Base-by-base conservation (phyloP, 2,113 vertebrate species). In the Cebidichthys violaceus region DNA sequence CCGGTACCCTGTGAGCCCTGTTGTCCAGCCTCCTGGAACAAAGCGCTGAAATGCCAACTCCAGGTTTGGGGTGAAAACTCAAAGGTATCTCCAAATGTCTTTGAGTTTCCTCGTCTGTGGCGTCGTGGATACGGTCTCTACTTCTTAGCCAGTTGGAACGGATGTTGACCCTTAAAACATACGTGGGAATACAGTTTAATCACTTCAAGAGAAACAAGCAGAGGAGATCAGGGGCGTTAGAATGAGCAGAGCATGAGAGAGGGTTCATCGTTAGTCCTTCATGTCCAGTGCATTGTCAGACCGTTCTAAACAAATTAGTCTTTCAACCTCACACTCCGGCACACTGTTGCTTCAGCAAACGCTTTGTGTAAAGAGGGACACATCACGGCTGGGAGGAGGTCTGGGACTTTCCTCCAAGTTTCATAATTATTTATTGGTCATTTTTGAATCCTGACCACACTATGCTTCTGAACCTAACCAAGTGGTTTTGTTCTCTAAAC, bases 141-240 rank as follows among this genome's bases (percentile, higher is more conserved):
- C 93, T 95, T 95, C 92, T 94, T 96, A 55, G 95, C 95, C 90
- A 96, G 92, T 76, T 95, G 95, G 90, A 96, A 96, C 90, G 95
- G 95, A 93, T 95, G 94, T 87, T 96, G 95, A 84, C 94, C 95
- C 95, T 96, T 94, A 74, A 84, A 92, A 90, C 75, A 93, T 50
- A 91, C 18, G 62, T 39, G 20, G 79, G 35, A 74, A 75, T 33
- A 71, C 27, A 86, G 15, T 37, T 87, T 45, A 50, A 73, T 75
- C 54, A 79, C 7, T 43, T 79, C 18, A 60, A 67, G 55, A 62
- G 75, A 67, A 72, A 71, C 15, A 35, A 52, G 33, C 17, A 74
- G 31, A 37, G 35, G 0, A 9, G 50, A 47, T 31, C 9, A n/a
- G 11, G 18, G 3, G 39, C 17, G 9, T 4, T 66, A 6, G 1